Evolutionary conservation across 64 coral and sea anemone species (phyloP).

Genomic region (Acropora tenuis): DNA sequence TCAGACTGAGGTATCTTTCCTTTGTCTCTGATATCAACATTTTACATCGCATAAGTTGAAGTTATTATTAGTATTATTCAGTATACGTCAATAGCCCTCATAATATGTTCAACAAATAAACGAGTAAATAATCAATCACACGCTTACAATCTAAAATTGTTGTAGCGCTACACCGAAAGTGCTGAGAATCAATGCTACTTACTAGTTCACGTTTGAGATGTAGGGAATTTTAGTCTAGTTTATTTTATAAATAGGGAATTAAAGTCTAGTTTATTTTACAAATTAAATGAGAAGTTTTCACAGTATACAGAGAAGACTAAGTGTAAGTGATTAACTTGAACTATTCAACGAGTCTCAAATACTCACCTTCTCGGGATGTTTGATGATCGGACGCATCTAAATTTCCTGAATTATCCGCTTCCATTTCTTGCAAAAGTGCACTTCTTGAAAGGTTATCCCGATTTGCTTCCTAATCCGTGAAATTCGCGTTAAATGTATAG

Average conservation of each 20-base stretch:
- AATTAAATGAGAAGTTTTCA: neutral
- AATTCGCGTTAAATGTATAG: neutral
- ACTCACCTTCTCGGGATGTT: conserved; percentile 42
- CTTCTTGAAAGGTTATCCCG: neutral
- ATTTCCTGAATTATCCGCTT: conserved; percentile 41
- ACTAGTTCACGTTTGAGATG: too few species aligned
- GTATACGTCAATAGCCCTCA: too few species aligned
- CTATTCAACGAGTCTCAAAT: neutral
- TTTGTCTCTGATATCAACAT: too few species aligned
- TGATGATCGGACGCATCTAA: conserved; percentile 45
- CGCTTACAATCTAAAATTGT: too few species aligned
- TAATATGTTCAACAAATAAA: too few species aligned
- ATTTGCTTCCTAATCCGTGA: neutral
- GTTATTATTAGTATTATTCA: too few species aligned
- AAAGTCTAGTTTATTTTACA: neutral
- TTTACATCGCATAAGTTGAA: too few species aligned
- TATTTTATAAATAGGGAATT: neutral
- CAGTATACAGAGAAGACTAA: neutral
- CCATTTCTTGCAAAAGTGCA: conserved; percentile 41
- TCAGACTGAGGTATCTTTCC: too few species aligned
- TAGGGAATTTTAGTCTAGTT: neutral
- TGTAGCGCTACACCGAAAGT: too few species aligned
- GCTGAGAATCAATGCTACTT: too few species aligned
- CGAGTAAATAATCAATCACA: too few species aligned
- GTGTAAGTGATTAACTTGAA: neutral